phyloP scores from a whole-genome alignment of 2,888 invertebrate species.

The Catonia carolina region DNA sequence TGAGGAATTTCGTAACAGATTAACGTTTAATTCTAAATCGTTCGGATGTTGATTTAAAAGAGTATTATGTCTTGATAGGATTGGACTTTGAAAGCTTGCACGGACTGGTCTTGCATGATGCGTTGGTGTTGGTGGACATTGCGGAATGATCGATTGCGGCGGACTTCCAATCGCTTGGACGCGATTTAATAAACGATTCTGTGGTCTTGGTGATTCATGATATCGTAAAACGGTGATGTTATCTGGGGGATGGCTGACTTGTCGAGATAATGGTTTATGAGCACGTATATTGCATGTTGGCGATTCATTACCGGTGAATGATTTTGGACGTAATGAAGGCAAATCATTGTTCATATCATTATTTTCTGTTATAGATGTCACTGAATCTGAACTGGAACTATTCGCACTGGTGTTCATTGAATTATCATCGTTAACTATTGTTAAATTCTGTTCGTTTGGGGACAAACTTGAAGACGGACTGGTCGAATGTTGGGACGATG shows the following conservation, averaged over 20 bases:
- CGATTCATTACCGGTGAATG: conserved; percentile 14
- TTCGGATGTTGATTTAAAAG: neutral
- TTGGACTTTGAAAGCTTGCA: conserved; percentile 20
- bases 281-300: conserved; percentile 42
- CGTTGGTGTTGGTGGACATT: conserved; percentile 82
- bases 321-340: conserved; percentile 2
- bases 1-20: too few relatives aligned
- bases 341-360: neutral
- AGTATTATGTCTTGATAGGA: conserved; percentile 18
- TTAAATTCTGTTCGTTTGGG: conserved; percentile 21
- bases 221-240: conserved; percentile 31
- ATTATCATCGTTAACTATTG: conserved; percentile 11
- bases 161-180: conserved; percentile 40
- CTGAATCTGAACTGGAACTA: conserved; percentile 32
- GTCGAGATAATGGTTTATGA: conserved; percentile 61
- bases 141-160: conserved; percentile 44
- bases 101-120: conserved; percentile 56
- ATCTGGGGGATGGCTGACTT: conserved; percentile 39
- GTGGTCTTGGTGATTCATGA: conserved; percentile 47
- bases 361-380: conserved; percentile 8
- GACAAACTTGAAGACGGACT: conserved; percentile 18
- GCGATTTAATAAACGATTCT: conserved; percentile 36
- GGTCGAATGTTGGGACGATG: conserved; percentile 1
- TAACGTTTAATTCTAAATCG: too few relatives aligned
- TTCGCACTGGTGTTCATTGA: conserved; percentile 16